Conservation (phyloP, 2,888 invertebrate genomes). For the Macaria notata region DNA sequence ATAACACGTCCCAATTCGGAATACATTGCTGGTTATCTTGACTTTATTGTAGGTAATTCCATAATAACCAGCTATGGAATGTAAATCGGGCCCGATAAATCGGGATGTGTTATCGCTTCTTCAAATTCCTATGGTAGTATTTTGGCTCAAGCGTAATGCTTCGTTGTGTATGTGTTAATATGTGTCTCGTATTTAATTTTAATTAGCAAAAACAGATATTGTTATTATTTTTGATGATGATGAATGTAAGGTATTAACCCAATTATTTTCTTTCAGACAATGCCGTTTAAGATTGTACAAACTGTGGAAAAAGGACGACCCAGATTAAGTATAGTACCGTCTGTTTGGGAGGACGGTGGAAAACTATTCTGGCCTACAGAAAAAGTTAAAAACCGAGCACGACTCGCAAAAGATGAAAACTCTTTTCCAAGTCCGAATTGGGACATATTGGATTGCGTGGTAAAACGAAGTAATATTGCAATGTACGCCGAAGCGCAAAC, state of each 20-base stretch:
- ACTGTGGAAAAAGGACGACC: constrained; percentile 19
- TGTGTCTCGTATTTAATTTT: constrained; percentile 8
- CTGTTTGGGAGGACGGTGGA: constrained; percentile 19
- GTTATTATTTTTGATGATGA: constrained; percentile 8
- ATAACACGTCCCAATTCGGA: too few relatives aligned
- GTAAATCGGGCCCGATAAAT: too few relatives aligned
- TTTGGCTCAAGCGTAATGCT: constrained; percentile 12
- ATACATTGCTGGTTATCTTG: too few relatives aligned
- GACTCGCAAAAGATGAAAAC: constrained; percentile 16
- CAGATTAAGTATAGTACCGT: constrained; percentile 18
- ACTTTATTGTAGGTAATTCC: too few relatives aligned
- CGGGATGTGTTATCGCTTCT: too few relatives aligned
- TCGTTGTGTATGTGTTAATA: constrained; percentile 4
- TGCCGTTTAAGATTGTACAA: constrained; percentile 21
- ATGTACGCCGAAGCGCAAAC: constrained; percentile 12
- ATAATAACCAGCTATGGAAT: too few relatives aligned
- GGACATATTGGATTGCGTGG: constrained; percentile 21
- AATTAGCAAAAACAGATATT: constrained; percentile 12
- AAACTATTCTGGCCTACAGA: constrained; percentile 24
- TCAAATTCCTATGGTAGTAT: background rate
- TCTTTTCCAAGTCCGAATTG: constrained; percentile 24
- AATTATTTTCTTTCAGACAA: constrained; percentile 19
- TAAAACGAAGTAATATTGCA: constrained; percentile 21
- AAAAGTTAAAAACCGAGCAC: constrained; percentile 23
- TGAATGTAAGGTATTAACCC: constrained; percentile 10